These are phyloP conservation scores for Oryctolagus cuniculus DNA, from an alignment of 2,113 vertebrate genomes.

Conservation along the genomic window mOryCun1.1 NC_091444.1:15018501-15019000, in stretches of 20 bases:
- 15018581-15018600: slow-evolving; percentile 75
- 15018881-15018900: background rate
- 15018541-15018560: slow-evolving; percentile 86
- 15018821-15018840: background rate
- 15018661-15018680: background rate
- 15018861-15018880: background rate
- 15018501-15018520: slow-evolving; percentile 85
- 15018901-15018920: background rate
- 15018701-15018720: slow-evolving; percentile 27
- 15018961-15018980: background rate
- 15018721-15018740: slow-evolving; percentile 9
- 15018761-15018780: background rate
- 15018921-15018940: background rate
- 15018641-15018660: background rate
- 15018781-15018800: background rate
- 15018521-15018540: slow-evolving; percentile 87
- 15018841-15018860: background rate
- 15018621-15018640: slow-evolving; percentile 23
- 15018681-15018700: background rate
- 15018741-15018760: background rate
- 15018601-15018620: slow-evolving; percentile 52
- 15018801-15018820: background rate
- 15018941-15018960: background rate
- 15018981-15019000: background rate
- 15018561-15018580: slow-evolving; percentile 85